A percentile compares a stretch with the other conserved stretches of the same genome.
These are phyloP conservation scores for Meteorus colon DNA, from an alignment of 2,888 invertebrate species.

Conservation along the genomic window DNA sequence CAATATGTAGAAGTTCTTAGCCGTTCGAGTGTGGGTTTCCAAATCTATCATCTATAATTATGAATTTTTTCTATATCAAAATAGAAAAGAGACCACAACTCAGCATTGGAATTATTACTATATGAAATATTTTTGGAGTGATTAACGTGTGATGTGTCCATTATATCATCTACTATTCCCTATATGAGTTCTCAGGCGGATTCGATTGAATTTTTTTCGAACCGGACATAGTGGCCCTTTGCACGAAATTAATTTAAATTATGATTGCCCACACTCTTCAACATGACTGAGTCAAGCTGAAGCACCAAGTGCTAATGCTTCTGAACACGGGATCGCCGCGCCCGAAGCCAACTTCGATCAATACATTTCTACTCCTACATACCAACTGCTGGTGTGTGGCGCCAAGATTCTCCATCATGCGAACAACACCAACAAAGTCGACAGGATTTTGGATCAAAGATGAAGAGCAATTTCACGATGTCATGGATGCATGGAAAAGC, in stretches of 20 bases:
- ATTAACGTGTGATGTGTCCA: no score
- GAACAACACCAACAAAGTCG: neutral
- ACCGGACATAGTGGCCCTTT: no score
- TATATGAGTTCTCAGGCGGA: no score
- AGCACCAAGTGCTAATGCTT: neutral
- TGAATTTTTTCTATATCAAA: no score
- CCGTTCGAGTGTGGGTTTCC: no score
- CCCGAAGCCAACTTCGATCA: slow-evolving; percentile 67
- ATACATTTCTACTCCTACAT: slow-evolving; percentile 64
- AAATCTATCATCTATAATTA: no score
- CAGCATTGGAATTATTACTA: no score
- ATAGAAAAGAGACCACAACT: no score
- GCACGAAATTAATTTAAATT: neutral
- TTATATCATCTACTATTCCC: no score
- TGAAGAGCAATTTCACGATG: slow-evolving; percentile 20
- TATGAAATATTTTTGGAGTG: no score
- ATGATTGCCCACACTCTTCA: neutral
- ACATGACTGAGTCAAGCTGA: neutral
- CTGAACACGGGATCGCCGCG: slow-evolving; percentile 46
- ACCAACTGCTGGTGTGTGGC: slow-evolving; percentile 26
- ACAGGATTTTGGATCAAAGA: slow-evolving; percentile 7
- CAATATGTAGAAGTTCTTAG: no score
- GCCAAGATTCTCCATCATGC: slow-evolving; percentile 39
- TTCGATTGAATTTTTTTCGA: no score
- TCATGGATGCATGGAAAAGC: neutral